Evolutionary conservation across 35 echinoderm and acorn worm species (phyloP), one percentile per base, ranked within the genome.

Genomic region (Lytechinus pictus): DNA sequence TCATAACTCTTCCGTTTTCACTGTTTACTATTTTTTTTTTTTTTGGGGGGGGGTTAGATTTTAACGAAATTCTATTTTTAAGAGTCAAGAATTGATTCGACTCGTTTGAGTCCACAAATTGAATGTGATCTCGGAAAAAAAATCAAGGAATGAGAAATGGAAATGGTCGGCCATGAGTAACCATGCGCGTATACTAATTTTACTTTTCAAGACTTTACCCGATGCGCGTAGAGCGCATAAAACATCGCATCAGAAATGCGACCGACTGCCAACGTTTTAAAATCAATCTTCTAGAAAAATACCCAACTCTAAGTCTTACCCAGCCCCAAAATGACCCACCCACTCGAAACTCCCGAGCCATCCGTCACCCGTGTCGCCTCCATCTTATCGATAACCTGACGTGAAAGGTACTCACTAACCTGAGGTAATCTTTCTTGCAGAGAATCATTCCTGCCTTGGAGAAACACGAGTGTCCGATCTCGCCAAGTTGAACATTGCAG

Each of bases 371-470:
- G n/a, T 79, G n/a, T 79, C 66, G 66, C 12, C 66, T 79, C 19
- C 66, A 79, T 3, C 21, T 79, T 24, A 24, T 79, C 66, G 66
- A 79, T 79, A 71, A 24, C 24, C 14, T 71, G 9, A 14, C 66
- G 66, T n/a, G 21, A 79, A 79, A 79, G 66, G 66, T 54, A 91
- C n/a, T n/a, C n/a, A n/a, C 98, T 99, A 57, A 99, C 98, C 97
- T 99, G 87, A 99, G 95, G 95, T 99, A 99, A 89, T 99, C 98
- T 95, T 97, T 99, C 94, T 98, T 99, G 95, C 98, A 99, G 61
- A 99, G 92, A 57, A 99, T 99, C 98, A 99, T 99, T 9, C 96
- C 97, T 27, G 94, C 96, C 94, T 99, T 99, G 10, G 97, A 99
- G 91, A 98, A 99, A 95, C 98, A 99, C 51, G 98, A 99, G 54